These are phyloP conservation scores for Argyrosomus regius DNA, from an alignment of 2,797 vertebrate genomes.

Conservation along the genomic window DNA sequence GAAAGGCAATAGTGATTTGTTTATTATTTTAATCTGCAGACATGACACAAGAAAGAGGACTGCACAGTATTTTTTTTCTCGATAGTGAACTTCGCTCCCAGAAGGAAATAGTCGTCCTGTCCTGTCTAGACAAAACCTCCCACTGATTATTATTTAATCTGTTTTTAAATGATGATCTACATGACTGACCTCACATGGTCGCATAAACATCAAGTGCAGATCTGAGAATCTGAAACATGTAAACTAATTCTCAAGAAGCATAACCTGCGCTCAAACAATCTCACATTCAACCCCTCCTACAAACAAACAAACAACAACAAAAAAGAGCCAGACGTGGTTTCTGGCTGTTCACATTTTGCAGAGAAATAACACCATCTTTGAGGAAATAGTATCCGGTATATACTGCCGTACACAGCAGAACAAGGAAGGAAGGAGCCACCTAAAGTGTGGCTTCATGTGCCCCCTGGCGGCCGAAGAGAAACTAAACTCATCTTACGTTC, in stretches of 20 bases:
- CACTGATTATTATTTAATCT: background rate
- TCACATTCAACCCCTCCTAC: too few species aligned
- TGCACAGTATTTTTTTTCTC: slow-evolving; percentile 41
- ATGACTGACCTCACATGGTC: background rate
- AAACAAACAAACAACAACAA: too few species aligned
- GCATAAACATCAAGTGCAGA: slow-evolving; percentile 1
- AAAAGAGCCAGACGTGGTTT: background rate
- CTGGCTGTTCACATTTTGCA: slow-evolving; percentile 44
- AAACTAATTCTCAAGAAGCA: slow-evolving; percentile 9
- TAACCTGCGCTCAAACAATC: background rate
- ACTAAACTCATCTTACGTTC: background rate
- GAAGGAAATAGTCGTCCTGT: background rate
- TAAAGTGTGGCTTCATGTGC: slow-evolving; percentile 36
- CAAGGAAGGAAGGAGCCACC: slow-evolving; percentile 26
- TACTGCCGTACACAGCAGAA: slow-evolving; percentile 42
- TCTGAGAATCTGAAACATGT: slow-evolving; percentile 2
- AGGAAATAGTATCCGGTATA: slow-evolving; percentile 13
- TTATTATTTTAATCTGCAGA: slow-evolving; percentile 53
- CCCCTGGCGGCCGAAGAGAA: slow-evolving; percentile 61
- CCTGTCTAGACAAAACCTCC: slow-evolving; percentile 32
- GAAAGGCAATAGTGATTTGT: background rate
- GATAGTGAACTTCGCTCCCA: slow-evolving; percentile 23
- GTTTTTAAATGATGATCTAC: background rate
- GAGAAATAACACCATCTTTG: slow-evolving; percentile 19
- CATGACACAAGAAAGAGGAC: slow-evolving; percentile 41